phyloP scores from a whole-genome alignment of 2,113 vertebrate genomes.

The human (Homo sapiens) region DNA sequence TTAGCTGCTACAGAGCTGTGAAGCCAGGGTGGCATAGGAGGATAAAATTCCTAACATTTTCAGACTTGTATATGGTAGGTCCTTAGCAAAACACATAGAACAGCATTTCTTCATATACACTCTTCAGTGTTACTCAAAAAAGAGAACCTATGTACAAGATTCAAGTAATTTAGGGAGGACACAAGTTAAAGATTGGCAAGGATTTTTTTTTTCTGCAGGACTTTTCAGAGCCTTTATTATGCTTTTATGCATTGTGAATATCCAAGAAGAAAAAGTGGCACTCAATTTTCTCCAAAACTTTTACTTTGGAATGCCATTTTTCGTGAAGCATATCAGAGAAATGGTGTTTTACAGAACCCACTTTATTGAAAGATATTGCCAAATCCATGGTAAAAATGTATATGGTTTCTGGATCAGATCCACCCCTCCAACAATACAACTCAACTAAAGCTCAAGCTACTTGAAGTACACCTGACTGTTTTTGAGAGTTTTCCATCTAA shows the following conservation, averaged over 20 bases:
- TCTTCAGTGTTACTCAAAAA: neutral
- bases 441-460: neutral
- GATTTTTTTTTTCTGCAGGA: neutral
- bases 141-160: neutral
- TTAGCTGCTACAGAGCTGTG: neutral
- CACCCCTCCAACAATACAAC: neutral
- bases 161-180: neutral
- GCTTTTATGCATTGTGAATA: neutral
- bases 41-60: neutral
- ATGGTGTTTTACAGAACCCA: neutral
- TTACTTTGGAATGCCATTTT: neutral
- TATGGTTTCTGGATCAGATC: neutral
- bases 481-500: constrained; percentile 14
- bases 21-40: neutral
- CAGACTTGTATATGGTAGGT: neutral
- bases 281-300: constrained; percentile 5
- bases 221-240: constrained; percentile 3
- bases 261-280: constrained; percentile 25
- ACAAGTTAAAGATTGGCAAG: neutral
- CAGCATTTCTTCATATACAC: neutral
- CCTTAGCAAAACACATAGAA: neutral
- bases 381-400: neutral
- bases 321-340: constrained; percentile 13
- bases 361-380: constrained; percentile 11
- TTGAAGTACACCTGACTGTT: neutral